Evolutionary conservation across 2,797 vertebrate genomes (phyloP), one percentile per base, ranked within the genome.

Genomic region (Artibeus lituratus): DNA sequence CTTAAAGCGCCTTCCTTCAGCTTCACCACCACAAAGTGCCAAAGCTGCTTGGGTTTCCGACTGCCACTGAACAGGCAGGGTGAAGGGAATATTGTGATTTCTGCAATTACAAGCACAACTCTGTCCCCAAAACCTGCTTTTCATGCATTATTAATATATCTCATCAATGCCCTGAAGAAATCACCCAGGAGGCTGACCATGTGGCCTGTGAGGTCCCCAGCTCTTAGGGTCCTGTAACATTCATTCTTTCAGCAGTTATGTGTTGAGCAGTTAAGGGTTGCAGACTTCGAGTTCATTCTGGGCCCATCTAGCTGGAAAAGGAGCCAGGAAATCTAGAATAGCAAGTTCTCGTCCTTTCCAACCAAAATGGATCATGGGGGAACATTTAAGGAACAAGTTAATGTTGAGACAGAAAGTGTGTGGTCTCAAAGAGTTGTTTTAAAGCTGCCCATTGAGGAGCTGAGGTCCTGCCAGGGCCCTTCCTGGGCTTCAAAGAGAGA

Each of bases 321-420:
- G 24, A 92, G 7, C 32, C 47, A 76, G 80, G 62, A 78, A 44
- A 65, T 55, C 37, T 42, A 81, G 76, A 85, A n/a, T 14, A 90
- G 35, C 9, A 73, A 24, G 24, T 7, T 78, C 69, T 80, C 42
- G 29, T n/a, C 29, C 39, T 65, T 91, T 65, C 74, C 74, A 81
- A 55, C 10, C 82, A 37, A 78, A 78, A 22, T 14, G 24, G 87
- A 42, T 53, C 55, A 19, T 2, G 1, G 77, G 29, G 29, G 32
- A 74, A 42, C 85, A 53, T 84, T 76, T 89, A 88, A 87, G 70
- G 90, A 62, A 80, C 42, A 87, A 74, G 86, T 72, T 80, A 39
- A 90, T 70, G 91, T 95, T 53, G 94, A 95, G 90, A 76, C 42
- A 53, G 83, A 91, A 19, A 92, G 78, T 89, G 95, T 10, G 35